Evolutionary conservation across 2,113 vertebrate genomes (phyloP).

Genomic region (Nothobranchius furzeri): DNA sequence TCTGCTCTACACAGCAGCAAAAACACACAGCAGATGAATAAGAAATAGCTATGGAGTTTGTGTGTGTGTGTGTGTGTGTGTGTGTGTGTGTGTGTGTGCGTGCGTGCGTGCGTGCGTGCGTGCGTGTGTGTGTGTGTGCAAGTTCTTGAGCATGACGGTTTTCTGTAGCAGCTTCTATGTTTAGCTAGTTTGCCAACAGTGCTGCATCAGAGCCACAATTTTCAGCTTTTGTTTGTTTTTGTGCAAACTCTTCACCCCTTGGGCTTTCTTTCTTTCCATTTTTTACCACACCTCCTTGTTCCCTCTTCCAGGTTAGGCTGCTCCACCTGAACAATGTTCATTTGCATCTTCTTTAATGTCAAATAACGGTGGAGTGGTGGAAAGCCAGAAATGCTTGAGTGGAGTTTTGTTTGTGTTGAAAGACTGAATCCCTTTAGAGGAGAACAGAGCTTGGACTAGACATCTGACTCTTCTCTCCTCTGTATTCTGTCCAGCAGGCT

Average conservation of each 20-base stretch:
- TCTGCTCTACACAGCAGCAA: slow-evolving; percentile 51
- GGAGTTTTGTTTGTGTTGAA: slow-evolving; percentile 13
- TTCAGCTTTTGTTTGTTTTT: slow-evolving; percentile 43
- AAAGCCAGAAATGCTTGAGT: slow-evolving; percentile 1
- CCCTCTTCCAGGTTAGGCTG: slow-evolving; percentile 5
- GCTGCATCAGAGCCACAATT: slow-evolving; percentile 42
- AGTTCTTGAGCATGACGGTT: background rate
- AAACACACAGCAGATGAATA: slow-evolving; percentile 42
- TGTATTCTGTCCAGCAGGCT: slow-evolving; percentile 18
- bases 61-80: background rate
- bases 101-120: background rate
- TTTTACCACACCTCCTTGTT: slow-evolving; percentile 2
- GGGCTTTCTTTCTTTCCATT: background rate
- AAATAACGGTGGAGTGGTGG: slow-evolving; percentile 1
- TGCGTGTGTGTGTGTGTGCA: background rate
- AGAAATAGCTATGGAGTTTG: slow-evolving; percentile 41
- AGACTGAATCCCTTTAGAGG: slow-evolving; percentile 9
- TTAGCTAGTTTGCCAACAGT: slow-evolving; percentile 51
- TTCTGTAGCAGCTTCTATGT: slow-evolving; percentile 40
- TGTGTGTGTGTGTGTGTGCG: background rate
- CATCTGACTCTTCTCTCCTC: slow-evolving; percentile 14
- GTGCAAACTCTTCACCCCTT: slow-evolving; percentile 11
- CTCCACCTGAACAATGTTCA: slow-evolving; percentile 26
- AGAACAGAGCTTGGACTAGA: slow-evolving; percentile 26
- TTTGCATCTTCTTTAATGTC: slow-evolving; percentile 32